Evolutionary conservation across 2,113 vertebrate species (phyloP), one percentile per base, ranked within the genome.

Genomic region (Anguilla japonica): DNA sequence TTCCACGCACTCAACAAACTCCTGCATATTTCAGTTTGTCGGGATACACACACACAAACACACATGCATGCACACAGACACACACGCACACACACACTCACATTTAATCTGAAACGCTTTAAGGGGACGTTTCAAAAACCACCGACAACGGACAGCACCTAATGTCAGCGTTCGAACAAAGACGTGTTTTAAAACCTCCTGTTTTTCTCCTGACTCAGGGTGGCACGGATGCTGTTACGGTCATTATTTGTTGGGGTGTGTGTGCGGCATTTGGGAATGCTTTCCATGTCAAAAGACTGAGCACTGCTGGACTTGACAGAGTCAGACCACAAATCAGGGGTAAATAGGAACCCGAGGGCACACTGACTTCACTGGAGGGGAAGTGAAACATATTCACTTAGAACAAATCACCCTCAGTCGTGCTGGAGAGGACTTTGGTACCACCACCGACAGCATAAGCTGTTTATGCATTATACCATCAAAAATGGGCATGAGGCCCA

Each of bases 331-430:
- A 92, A 94, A 94, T 94, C 93, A 93, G 91, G 89, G 90, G 90
- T 90, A 93, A 93, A 92, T 90, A 93, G 89, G 92, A 91, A 93
- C 93, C 94, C 50, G 90, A 87, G 93, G 95, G 93, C 93, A 93
- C 79, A 91, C 91, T 88, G 87, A 91, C 92, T 93, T 92, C 91
- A 93, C 91, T 91, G 93, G 92, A 90, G 92, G 92, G 91, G 91
- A 92, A 93, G 91, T 92, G 93, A 94, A 92, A 93, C 93, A 93
- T 91, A 94, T 95, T 94, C 92, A 93, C 86, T 90, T 91, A 91
- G 94, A 95, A 91, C 92, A 90, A 93, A 92, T 93, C 92, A 93
- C 86, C 92, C 90, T 91, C 87, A 90, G 89, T 92, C 91, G 92
- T 91, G 90, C 91, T 91, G 92, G 86, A 90, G 89, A 91, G 87